These are phyloP conservation scores for Phortica variegata DNA, from an alignment of 1,140 invertebrate genomes.

Conservation along the genomic window DNA sequence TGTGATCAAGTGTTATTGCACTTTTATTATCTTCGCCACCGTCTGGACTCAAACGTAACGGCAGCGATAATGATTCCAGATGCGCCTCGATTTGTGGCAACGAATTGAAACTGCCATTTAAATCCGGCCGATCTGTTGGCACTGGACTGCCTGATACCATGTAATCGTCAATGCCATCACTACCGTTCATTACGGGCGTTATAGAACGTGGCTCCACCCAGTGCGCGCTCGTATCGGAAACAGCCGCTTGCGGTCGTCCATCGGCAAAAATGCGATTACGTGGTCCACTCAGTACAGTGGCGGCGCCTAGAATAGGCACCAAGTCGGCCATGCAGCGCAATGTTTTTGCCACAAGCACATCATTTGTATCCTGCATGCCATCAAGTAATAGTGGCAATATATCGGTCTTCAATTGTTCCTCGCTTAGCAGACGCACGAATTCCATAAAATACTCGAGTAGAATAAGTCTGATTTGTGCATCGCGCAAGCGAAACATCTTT, in stretches of 20 bases:
- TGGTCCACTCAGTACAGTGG: slow-evolving; percentile 77
- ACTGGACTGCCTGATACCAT: slow-evolving; percentile 49
- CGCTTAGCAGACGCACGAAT: slow-evolving; percentile 69
- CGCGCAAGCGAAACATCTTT: slow-evolving; percentile 75
- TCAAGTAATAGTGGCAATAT: slow-evolving; percentile 77
- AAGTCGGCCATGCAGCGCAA: slow-evolving; percentile 76
- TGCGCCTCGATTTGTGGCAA: slow-evolving; percentile 18
- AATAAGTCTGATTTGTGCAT: slow-evolving; percentile 71
- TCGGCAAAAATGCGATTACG: slow-evolving; percentile 79
- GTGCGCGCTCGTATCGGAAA: slow-evolving; percentile 21
- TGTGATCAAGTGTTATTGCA: slow-evolving; percentile 37
- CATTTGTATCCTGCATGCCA: slow-evolving; percentile 80
- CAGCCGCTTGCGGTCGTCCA: slow-evolving; percentile 65
- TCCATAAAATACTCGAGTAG: slow-evolving; percentile 71
- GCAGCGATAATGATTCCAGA: slow-evolving; percentile 56
- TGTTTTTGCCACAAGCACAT: slow-evolving; percentile 76
- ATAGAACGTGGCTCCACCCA: slow-evolving; percentile 50
- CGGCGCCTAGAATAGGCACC: slow-evolving; percentile 75
- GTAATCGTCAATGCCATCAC: slow-evolving; percentile 30
- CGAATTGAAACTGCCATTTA: slow-evolving; percentile 18
- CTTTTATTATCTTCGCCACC: slow-evolving; percentile 74
- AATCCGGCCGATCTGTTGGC: slow-evolving; percentile 24
- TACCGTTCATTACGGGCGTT: slow-evolving; percentile 43
- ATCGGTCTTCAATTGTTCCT: slow-evolving; percentile 67
- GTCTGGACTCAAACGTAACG: slow-evolving; percentile 75